Base-by-base conservation (phyloP, 2,888 invertebrate genomes). In the Ethmia dodecea region DNA sequence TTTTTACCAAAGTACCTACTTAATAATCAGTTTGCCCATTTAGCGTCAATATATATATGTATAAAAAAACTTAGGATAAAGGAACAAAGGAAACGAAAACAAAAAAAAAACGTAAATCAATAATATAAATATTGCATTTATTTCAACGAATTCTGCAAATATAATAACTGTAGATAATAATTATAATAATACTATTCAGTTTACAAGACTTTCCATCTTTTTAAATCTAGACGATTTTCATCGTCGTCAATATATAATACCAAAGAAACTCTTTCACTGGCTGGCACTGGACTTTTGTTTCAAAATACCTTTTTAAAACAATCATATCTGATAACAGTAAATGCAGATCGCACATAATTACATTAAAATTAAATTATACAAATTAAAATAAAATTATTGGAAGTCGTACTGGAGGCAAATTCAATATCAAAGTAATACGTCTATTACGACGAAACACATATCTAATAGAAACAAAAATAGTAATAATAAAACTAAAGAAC, bases 121-220 rank as follows among this genome's bases (percentile, higher is more conserved):
- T 84, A 86, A 86, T 86, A 86, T 86, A 87, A 87, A 87, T 87
- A 87, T 86, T 86, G 80, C 78, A 81, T 87, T 86, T 86, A 86
- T 86, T 86, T 86, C 79, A 86, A 86, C 83, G 78, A 84, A 81
- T 86, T 81, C 77, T 77, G 81, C 77, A 77, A 84, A 83, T 84
- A 83, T 72, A 83, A 84, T 83, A 83, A 81, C 78, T 80, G 80
- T 79, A 78, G 75, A 79, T 80, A 77, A 81, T 81, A 79, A 81
- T 80, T 78, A 79, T 80, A 81, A 81, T 86, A 81, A 83, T 83
- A 86, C 78, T 84, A 80, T 78, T 77, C 75, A 78, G 77, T 80
- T 79, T 80, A 78, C 75, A 81, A 77, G 77, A 77, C 68, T 77
- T 73, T 69, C 56, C 62, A 72, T 72, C 69, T 74, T 71, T 75